Conservation (phyloP, 2,797 vertebrate species). For the Lacerta bilineata region DNA sequence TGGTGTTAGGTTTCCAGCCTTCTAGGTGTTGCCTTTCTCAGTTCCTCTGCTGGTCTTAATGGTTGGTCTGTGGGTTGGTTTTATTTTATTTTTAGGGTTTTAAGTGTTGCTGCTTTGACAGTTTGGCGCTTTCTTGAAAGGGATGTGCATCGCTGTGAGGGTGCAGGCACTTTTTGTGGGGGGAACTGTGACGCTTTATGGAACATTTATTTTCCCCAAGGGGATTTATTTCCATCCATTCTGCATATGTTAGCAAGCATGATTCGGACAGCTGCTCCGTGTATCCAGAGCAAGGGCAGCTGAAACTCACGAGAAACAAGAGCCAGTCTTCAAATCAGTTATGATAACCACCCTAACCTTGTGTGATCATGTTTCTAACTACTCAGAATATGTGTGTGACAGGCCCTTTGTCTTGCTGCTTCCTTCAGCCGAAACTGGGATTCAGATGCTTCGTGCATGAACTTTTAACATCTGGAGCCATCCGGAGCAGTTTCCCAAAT, state of each 20-base stretch:
- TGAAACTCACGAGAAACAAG: conserved; percentile 77
- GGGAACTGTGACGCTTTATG: conserved; percentile 5
- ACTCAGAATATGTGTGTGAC: conserved; percentile 69
- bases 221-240: conserved; percentile 52
- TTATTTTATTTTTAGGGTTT: not conserved
- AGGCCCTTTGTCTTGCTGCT: conserved; percentile 72
- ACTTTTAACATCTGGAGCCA: conserved; percentile 67
- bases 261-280: conserved; percentile 66
- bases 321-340: conserved; percentile 69
- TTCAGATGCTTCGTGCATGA: conserved; percentile 70
- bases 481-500: conserved; percentile 28
- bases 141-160: not conserved
- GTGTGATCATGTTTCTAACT: conserved; percentile 71
- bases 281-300: conserved; percentile 71
- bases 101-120: not conserved
- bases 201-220: conserved; percentile 22
- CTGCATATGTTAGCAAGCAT: conserved; percentile 38
- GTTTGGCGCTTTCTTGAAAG: not conserved
- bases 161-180: not conserved
- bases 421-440: conserved; percentile 68
- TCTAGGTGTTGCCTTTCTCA: not conserved
- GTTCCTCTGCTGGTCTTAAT: not conserved
- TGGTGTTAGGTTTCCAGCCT: not conserved
- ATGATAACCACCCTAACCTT: conserved; percentile 63
- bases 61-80: not conserved